phyloP scores from a whole-genome alignment of 2,113 vertebrate species.

The Cebidichthys violaceus region DNA sequence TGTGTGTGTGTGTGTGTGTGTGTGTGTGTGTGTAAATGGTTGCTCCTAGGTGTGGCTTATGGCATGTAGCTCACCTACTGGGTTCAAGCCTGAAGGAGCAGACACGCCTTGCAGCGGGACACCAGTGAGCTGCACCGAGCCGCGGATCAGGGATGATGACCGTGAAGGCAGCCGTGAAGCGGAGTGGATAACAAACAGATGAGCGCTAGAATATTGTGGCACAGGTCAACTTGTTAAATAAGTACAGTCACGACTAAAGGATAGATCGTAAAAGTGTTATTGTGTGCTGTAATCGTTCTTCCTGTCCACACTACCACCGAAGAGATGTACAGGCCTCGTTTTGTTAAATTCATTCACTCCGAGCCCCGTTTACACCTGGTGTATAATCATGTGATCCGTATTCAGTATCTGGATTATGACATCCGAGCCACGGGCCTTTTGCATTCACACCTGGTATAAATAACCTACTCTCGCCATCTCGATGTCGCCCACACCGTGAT shows the following conservation, averaged over 20 bases:
- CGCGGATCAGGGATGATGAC: conserved; percentile 23
- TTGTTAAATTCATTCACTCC: not conserved
- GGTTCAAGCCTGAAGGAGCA: conserved; percentile 33
- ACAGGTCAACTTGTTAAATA: conserved; percentile 1
- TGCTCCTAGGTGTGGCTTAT: conserved; percentile 32
- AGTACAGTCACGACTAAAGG: not conserved
- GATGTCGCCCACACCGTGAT: not conserved
- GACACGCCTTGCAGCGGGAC: conserved; percentile 31
- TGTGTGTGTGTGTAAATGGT: conserved; percentile 24
- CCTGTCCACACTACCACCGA: not conserved
- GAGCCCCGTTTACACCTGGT: not conserved
- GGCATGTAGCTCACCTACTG: conserved; percentile 38
- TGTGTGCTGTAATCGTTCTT: not conserved
- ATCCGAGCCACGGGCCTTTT: not conserved
- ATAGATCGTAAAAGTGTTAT: not conserved
- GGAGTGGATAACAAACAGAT: conserved; percentile 6
- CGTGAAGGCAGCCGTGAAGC: conserved; percentile 12
- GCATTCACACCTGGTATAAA: not conserved
- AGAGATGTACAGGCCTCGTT: not conserved
- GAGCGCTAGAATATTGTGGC: not conserved
- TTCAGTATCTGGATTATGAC: not conserved
- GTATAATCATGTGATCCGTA: not conserved
- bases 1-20: conserved; percentile 1
- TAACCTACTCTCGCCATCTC: not conserved
- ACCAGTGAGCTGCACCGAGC: conserved; percentile 17